These are phyloP conservation scores for Charina bottae DNA, from an alignment of 2,113 vertebrate genomes.

Conservation along the genomic window DNA sequence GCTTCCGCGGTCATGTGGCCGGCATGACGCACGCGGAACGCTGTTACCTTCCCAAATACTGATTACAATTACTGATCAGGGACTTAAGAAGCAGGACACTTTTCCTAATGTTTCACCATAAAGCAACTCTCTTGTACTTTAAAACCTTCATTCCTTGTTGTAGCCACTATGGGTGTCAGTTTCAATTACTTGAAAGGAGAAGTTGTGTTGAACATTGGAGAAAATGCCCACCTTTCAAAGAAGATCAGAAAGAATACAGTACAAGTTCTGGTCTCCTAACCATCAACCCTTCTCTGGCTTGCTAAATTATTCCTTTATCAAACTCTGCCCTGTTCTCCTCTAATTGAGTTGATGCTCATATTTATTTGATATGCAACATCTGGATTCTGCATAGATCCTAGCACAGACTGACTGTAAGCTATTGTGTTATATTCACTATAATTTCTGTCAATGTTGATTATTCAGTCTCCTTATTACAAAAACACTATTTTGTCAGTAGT, in stretches of 20 bases:
- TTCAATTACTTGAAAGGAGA: constrained; percentile 2
- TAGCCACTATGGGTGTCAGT: not conserved
- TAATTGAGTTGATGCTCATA: not conserved
- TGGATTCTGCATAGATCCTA: not conserved
- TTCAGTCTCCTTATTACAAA: not conserved
- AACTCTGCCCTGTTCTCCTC: not conserved
- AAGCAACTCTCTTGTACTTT: not conserved
- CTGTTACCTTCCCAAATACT: too few relatives aligned
- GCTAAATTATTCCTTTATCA: not conserved
- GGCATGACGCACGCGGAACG: too few relatives aligned
- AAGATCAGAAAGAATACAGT: not conserved
- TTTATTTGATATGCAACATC: not conserved
- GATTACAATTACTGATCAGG: constrained; percentile 18
- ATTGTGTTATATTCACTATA: not conserved
- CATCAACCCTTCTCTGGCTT: not conserved
- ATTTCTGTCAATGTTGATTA: not conserved
- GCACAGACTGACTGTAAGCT: not conserved
- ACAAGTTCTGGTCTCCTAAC: not conserved
- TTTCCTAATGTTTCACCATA: constrained; percentile 6
- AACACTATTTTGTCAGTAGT: not conserved
- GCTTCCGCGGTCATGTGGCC: too few relatives aligned
- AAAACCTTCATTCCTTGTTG: not conserved
- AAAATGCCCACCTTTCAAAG: not conserved
- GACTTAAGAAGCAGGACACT: not conserved
- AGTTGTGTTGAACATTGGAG: not conserved